A percentile compares a stretch with the other conserved stretches of the same genome.
Evolutionary conservation across 2,113 vertebrate genomes (phyloP).

Genomic region (Otolemur garnettii): DNA sequence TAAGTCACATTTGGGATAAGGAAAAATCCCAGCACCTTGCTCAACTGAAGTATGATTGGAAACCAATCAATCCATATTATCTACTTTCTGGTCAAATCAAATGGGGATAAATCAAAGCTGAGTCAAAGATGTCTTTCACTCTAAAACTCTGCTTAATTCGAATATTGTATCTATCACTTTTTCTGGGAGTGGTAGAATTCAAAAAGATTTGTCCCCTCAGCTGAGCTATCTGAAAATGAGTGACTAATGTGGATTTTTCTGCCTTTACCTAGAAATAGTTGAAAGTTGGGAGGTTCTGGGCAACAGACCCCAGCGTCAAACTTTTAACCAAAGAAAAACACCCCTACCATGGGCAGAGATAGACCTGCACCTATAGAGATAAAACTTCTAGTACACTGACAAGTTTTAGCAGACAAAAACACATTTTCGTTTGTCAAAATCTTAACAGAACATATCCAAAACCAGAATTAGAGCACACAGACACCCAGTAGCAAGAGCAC

Average conservation of each 20-base stretch:
- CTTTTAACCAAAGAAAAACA: conserved; percentile 80
- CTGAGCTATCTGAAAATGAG: conserved; percentile 2
- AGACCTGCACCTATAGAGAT: conserved; percentile 77
- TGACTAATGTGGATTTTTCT: conserved; percentile 45
- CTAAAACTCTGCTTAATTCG: neutral
- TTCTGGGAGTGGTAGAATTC: neutral
- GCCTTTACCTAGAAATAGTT: conserved; percentile 44
- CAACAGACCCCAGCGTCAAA: conserved; percentile 85
- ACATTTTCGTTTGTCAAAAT: conserved; percentile 80
- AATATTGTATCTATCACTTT: neutral
- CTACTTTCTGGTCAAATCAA: conserved; percentile 25
- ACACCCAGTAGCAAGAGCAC: conserved; percentile 82
- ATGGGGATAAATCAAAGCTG: neutral
- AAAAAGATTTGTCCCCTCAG: neutral
- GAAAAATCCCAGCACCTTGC: neutral
- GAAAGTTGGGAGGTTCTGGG: conserved; percentile 69
- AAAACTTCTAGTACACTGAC: conserved; percentile 82
- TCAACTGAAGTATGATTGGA: neutral
- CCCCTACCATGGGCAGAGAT: conserved; percentile 49
- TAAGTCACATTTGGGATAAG: neutral
- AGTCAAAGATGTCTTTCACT: neutral
- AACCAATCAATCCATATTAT: neutral
- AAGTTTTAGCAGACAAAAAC: conserved; percentile 83
- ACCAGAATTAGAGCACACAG: conserved; percentile 73
- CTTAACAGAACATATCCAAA: conserved; percentile 79